Evolutionary conservation across 2,888 invertebrate species (phyloP).

Genomic region (Drosophila testacea): DNA sequence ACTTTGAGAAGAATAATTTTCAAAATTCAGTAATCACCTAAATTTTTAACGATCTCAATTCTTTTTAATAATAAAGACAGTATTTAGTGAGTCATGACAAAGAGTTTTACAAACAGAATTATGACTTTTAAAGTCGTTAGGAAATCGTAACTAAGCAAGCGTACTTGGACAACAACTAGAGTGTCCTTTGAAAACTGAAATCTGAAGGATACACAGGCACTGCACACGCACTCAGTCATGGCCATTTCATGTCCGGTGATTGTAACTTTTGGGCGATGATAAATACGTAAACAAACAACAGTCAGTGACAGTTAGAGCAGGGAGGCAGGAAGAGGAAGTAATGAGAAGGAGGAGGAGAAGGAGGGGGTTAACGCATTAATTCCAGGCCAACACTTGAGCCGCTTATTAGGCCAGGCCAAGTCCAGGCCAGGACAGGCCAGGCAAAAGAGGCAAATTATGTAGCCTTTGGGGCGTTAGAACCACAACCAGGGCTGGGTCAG

Average conservation of each 20-base stretch:
- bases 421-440: not conserved
- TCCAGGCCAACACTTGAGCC: slow-evolving; percentile 76
- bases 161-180: slow-evolving; percentile 34
- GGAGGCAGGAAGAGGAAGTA: not conserved
- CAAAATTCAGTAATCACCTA: no score
- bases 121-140: slow-evolving; percentile 33
- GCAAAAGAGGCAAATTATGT: slow-evolving; percentile 62
- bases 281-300: slow-evolving; percentile 44
- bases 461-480: slow-evolving; percentile 38
- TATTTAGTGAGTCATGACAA: no score
- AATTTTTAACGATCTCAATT: no score
- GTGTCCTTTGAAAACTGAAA: slow-evolving; percentile 26
- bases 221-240: slow-evolving; percentile 18
- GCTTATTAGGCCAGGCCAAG: slow-evolving; percentile 65
- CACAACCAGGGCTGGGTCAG: slow-evolving; percentile 28
- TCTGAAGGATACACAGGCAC: slow-evolving; percentile 35
- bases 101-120: not conserved
- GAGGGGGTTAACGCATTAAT: slow-evolving; percentile 59
- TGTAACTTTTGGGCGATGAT: slow-evolving; percentile 58
- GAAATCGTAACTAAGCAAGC: slow-evolving; percentile 39
- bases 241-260: slow-evolving; percentile 55
- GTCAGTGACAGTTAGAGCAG: slow-evolving; percentile 22
- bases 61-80: no score
- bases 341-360: not conserved
- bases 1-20: no score